Base-by-base conservation (phyloP, 92 coral and sea anemone species). In the Siderastrea siderea region DNA sequence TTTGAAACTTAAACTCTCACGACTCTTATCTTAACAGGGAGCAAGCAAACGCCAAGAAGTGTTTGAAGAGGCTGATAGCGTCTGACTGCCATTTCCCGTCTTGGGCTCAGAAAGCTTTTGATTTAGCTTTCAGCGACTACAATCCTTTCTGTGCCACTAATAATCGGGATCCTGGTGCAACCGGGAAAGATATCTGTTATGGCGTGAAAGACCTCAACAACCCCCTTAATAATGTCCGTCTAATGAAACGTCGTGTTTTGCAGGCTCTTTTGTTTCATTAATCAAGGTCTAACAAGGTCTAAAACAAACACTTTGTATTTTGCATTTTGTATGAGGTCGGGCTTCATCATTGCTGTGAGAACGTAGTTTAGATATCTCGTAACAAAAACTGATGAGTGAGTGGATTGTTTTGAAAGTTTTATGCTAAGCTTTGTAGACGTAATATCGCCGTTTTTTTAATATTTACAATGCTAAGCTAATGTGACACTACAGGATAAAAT, bases 131-230 rank as follows among this genome's bases (percentile, higher is more conserved):
- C 16, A 17, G 49, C 26, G 88, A 78, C 9, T 50, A 74, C 88
- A 84, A 84, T 61, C 88, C 88, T 66, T 84, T 47, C 82, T 84
- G 88, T 26, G 38, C 38, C 44, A 38, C 68, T 53, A 58, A 60
- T 14, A 61, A 60, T 60, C 81, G 81, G 15, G 55, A 77, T 11
- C 81, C 67, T 38, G 81, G 81, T 50, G 81, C 81, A 53, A 77
- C 68, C 44, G 81, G 81, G 44, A 57, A 58, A 5, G 81, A 46
- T 59, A 68, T 15, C 44, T 60, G 81, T 16, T n/a, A 44, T 77
- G 81, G 81, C 52, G 69, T 60, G 45, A 77, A 16, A 11, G 47
- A 59, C 7, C 66, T 77, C 19, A 10, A 58, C 51, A 77, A 60
- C 68, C 81, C 81, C 44, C 38, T 64, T 7, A 14, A 64, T n/a